Conservation (phyloP, 2,113 vertebrate genomes). For the Caranx melampygus region DNA sequence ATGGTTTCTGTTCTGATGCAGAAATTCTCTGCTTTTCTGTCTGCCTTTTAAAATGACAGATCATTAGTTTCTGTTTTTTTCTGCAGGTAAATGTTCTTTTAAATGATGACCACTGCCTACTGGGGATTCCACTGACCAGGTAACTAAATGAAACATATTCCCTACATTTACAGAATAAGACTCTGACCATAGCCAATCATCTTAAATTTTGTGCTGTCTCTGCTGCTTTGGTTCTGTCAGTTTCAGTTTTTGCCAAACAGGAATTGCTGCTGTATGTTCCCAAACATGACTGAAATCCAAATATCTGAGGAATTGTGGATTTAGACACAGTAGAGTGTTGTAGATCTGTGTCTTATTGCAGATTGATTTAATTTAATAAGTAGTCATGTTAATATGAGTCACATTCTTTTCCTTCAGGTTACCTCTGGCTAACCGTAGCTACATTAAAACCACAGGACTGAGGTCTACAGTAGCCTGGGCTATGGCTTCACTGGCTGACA, state of each 20-base stretch:
- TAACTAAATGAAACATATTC: constrained; percentile 45
- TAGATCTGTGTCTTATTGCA: background rate
- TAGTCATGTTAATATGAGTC: background rate
- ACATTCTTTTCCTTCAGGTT: constrained; percentile 76
- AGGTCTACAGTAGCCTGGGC: constrained; percentile 93
- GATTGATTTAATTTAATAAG: background rate
- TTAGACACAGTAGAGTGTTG: no score
- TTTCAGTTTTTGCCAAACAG: background rate
- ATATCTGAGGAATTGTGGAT: background rate
- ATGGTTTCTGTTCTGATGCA: background rate
- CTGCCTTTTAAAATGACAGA: background rate
- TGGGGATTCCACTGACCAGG: constrained; percentile 93
- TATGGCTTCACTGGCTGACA: constrained; percentile 89
- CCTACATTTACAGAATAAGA: background rate
- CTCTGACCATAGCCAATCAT: background rate
- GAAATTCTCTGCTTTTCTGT: background rate
- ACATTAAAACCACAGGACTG: constrained; percentile 89
- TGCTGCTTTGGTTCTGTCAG: background rate
- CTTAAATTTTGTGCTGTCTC: background rate
- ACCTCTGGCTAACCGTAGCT: constrained; percentile 89
- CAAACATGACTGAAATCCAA: background rate
- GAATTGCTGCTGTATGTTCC: background rate
- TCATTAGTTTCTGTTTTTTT: background rate
- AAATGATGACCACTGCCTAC: constrained; percentile 87
- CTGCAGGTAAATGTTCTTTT: constrained; percentile 90